Evolutionary conservation across 2,113 vertebrate genomes (phyloP).

Genomic region (Oplegnathus fasciatus): DNA sequence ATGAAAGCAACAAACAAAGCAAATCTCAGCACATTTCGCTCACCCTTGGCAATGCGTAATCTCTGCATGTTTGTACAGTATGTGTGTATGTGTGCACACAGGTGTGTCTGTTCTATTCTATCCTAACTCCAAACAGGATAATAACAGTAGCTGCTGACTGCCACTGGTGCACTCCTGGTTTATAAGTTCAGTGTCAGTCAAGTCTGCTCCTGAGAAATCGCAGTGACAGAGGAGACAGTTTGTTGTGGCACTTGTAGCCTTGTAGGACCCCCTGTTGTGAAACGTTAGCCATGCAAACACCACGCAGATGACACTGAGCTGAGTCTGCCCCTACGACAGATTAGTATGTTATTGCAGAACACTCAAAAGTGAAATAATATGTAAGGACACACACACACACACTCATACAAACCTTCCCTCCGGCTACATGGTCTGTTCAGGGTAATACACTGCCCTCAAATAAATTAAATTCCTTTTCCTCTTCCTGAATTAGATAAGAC

Average conservation of each 20-base stretch:
- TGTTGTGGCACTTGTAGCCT: conserved; percentile 36
- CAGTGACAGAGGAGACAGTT: conserved; percentile 46
- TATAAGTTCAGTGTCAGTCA: conserved; percentile 50
- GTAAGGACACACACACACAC: conserved; percentile 8
- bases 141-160: conserved; percentile 1
- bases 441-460: conserved; percentile 47
- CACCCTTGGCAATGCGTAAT: neutral
- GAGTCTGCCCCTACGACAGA: conserved; percentile 10
- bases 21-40: conserved; percentile 7
- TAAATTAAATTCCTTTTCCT: conserved; percentile 50
- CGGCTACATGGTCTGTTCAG: conserved; percentile 30
- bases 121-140: neutral
- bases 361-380: conserved; percentile 11
- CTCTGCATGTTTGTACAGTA: neutral
- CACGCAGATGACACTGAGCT: neutral
- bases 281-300: conserved; percentile 13
- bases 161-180: neutral
- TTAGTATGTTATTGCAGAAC: conserved; percentile 15
- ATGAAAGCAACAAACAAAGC: conserved; percentile 4
- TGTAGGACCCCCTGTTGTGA: conserved; percentile 27
- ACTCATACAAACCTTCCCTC: conserved; percentile 28
- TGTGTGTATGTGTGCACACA: too few relatives aligned
- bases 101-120: neutral
- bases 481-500: conserved; percentile 53
- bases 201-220: conserved; percentile 34